These are phyloP conservation scores for Liparis tanakae DNA, from an alignment of 2,797 vertebrate species.

Conservation along the genomic window DNA sequence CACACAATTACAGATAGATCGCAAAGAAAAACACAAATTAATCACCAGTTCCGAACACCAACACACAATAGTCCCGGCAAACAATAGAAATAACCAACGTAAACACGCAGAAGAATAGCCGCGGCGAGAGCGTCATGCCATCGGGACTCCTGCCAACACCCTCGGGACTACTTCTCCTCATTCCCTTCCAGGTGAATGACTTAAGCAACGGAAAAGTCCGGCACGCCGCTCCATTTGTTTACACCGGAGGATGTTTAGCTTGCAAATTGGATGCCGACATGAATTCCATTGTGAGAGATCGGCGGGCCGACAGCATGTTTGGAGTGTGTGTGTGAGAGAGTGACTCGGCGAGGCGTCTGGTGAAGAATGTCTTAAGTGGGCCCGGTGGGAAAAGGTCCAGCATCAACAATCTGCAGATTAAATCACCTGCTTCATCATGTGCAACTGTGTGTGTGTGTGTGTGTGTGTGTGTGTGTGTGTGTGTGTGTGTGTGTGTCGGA, in stretches of 20 bases:
- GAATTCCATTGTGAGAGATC: slow-evolving; percentile 63
- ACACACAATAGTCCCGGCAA: slow-evolving; percentile 56
- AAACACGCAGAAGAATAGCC: slow-evolving; percentile 70
- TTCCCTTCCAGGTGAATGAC: slow-evolving; percentile 61
- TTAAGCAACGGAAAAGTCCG: slow-evolving; percentile 48
- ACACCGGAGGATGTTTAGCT: slow-evolving; percentile 76
- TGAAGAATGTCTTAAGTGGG: slow-evolving; percentile 71
- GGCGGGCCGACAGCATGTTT: slow-evolving; percentile 25
- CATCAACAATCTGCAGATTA: slow-evolving; percentile 71
- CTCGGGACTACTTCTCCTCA: slow-evolving; percentile 53
- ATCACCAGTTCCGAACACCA: slow-evolving; percentile 42
- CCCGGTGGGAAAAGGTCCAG: slow-evolving; percentile 69
- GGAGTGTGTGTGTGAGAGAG: slow-evolving; percentile 37
- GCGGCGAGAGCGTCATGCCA: slow-evolving; percentile 23
- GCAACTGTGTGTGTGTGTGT: slow-evolving; percentile 20
- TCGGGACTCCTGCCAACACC: slow-evolving; percentile 44
- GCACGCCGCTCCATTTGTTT: slow-evolving; percentile 55
- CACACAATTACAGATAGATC: slow-evolving; percentile 42
- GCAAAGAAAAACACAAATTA: slow-evolving; percentile 30
- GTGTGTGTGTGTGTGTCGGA: not conserved
- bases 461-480: slow-evolving; percentile 11
- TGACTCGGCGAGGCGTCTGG: slow-evolving; percentile 49
- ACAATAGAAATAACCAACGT: slow-evolving; percentile 69
- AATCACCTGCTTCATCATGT: slow-evolving; percentile 67
- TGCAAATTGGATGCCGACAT: slow-evolving; percentile 64